Base-by-base conservation (phyloP, 2,888 invertebrate species). In the Epinotia nisella region DNA sequence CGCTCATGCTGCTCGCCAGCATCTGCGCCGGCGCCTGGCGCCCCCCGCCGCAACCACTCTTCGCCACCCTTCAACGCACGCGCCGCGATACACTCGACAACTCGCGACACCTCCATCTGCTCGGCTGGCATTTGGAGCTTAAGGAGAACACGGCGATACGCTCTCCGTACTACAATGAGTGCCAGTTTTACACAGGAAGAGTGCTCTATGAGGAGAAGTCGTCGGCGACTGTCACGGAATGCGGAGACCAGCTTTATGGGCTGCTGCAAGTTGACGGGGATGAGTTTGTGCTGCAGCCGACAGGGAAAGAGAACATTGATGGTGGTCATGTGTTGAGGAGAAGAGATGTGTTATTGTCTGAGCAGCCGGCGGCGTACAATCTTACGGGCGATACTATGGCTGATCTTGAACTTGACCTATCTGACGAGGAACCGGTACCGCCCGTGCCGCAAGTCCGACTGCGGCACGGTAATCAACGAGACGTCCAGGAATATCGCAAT, bases 211-310 rank as follows among this genome's bases (percentile, higher is more conserved):
- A 91, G 69, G 82, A 85, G 15, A 80, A 82, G 7, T 95, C 95
- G 0, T 81, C 90, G 9, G 94, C 90, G 2, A 92, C 94, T 1
- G 87, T 95, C 70, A 95, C 95, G 1, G 91, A 94, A 65, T 95
- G 95, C 78, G 88, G 84, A 0, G 91, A 91, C 13, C 92, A 93
- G 77, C 85, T 95, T 75, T 95, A 94, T 75, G 95, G 94, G 4
- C 79, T 95, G 77, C 86, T 95, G 60, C 89, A 90, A 75, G 88
- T 94, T 2, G 88, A 87, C 1, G 85, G 87, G 13, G 88, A 91
- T 68, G 90, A 93, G 71, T 94, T 94, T 68, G 89, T 94, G 56
- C 83, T 95, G 61, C 90, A 94, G 79, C 95, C 95, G 70, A 87
- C 83, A 19, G 81, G 81, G 53, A 76, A 81, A 2, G 85, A 84